Percentiles rank a stretch among this genome's conserved stretches.
Evolutionary conservation across 2,113 vertebrate species (phyloP).

Genomic region (Heterotis niloticus): DNA sequence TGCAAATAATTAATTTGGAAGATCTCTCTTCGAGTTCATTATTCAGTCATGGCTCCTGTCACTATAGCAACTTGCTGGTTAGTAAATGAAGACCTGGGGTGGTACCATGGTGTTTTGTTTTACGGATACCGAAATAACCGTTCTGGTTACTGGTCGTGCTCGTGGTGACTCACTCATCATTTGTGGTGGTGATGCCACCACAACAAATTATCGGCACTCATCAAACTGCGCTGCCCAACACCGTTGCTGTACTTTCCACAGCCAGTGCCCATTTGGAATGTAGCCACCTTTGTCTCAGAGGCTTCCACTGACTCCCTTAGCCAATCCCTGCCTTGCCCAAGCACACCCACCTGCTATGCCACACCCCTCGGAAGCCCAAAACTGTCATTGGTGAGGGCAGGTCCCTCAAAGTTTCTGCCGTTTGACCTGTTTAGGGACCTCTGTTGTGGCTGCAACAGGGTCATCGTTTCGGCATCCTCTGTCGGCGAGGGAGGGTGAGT

Average conservation of each 20-base stretch:
- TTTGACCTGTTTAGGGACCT: slow-evolving; percentile 8
- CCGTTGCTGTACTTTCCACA: too few relatives aligned
- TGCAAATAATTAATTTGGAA: not conserved
- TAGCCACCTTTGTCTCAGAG: not conserved
- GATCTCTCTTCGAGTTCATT: not conserved
- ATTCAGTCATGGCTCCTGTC: not conserved
- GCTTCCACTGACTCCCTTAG: not conserved
- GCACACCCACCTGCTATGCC: not conserved
- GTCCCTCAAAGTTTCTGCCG: slow-evolving; percentile 21
- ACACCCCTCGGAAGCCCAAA: not conserved
- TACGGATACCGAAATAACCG: not conserved
- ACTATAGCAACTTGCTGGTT: not conserved
- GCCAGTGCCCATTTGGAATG: slow-evolving; percentile 8
- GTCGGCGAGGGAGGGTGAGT: not conserved
- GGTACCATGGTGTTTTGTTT: not conserved
- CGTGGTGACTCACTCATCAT: not conserved
- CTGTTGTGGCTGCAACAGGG: not conserved
- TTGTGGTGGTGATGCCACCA: too few relatives aligned
- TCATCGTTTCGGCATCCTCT: not conserved
- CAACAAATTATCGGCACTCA: not conserved
- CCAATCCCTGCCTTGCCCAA: not conserved
- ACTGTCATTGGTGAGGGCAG: not conserved
- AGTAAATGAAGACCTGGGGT: not conserved
- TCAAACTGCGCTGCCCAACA: not conserved
- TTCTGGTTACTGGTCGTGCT: not conserved